Percentiles rank a stretch among this genome's conserved stretches.
These are phyloP conservation scores for Mythimna albipuncta DNA, from an alignment of 2,888 invertebrate genomes.

Conservation along the genomic window DNA sequence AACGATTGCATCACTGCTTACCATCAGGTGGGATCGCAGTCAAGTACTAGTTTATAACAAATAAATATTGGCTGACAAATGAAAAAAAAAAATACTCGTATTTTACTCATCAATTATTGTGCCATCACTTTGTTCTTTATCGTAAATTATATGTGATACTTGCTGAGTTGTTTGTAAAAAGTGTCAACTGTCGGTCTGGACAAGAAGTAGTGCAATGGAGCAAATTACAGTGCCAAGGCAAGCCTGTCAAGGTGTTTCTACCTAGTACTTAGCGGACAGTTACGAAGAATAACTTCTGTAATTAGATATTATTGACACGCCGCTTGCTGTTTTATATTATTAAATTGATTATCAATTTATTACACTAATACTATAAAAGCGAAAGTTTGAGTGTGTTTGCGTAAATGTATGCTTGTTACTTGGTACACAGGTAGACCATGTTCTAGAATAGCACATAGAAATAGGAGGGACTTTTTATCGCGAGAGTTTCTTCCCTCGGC, in stretches of 20 bases:
- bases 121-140: slow-evolving; percentile 9
- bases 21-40: no score
- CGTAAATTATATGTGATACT: not conserved
- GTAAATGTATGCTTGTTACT: no score
- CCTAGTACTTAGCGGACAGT: slow-evolving; percentile 31
- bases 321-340: no score
- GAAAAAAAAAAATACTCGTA: slow-evolving; percentile 15
- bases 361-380: not conserved
- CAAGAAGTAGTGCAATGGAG: slow-evolving; percentile 24
- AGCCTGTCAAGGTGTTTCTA: slow-evolving; percentile 59
- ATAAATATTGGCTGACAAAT: slow-evolving; percentile 9
- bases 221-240: slow-evolving; percentile 64
- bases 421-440: no score
- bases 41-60: no score
- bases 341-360: not conserved
- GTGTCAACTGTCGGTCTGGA: not conserved
- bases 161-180: not conserved
- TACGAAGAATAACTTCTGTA: slow-evolving; percentile 6
- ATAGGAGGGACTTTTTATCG: no score
- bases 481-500: no score
- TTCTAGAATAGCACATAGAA: no score
- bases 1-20: no score
- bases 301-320: not conserved
- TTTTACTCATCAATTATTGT: not conserved
- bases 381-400: not conserved